Conservation (phyloP, 2,888 invertebrate genomes). For the Lasius platythorax region DNA sequence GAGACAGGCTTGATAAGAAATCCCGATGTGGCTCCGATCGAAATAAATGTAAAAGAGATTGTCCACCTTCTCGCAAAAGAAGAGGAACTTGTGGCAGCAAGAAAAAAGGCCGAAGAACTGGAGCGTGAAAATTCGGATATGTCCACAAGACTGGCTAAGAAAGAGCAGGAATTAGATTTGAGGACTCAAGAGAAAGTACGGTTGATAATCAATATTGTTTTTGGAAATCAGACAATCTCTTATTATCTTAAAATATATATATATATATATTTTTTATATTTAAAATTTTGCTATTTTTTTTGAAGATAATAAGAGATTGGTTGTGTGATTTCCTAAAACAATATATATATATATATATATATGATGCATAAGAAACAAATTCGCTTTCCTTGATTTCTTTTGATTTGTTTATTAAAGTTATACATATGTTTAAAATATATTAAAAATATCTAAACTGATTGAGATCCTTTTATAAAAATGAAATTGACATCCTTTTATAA, state of each 20-base stretch:
- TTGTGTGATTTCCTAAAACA: no score
- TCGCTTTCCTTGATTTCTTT: neutral
- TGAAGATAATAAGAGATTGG: no score
- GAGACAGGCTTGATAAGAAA: slow-evolving; percentile 87
- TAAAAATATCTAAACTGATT: no score
- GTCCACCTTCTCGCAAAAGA: slow-evolving; percentile 97
- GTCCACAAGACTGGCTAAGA: slow-evolving; percentile 94
- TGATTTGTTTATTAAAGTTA: no score
- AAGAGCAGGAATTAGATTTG: slow-evolving; percentile 96
- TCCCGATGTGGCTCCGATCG: slow-evolving; percentile 94
- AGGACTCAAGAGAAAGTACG: slow-evolving; percentile 93
- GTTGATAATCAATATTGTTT: neutral
- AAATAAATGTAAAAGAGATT: slow-evolving; percentile 96
- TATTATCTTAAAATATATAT: neutral
- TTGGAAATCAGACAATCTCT: neutral
- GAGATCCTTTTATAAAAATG: no score
- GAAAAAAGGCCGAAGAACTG: slow-evolving; percentile 94
- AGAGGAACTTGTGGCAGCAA: slow-evolving; percentile 95
- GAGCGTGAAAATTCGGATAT: slow-evolving; percentile 96
- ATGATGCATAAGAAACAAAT: neutral
- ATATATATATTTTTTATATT: no score
- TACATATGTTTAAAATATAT: no score
- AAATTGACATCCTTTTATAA: neutral
- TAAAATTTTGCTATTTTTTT: no score
- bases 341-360: no score